Base-by-base conservation (phyloP, 2,797 vertebrate species). In the Picus viridis region DNA sequence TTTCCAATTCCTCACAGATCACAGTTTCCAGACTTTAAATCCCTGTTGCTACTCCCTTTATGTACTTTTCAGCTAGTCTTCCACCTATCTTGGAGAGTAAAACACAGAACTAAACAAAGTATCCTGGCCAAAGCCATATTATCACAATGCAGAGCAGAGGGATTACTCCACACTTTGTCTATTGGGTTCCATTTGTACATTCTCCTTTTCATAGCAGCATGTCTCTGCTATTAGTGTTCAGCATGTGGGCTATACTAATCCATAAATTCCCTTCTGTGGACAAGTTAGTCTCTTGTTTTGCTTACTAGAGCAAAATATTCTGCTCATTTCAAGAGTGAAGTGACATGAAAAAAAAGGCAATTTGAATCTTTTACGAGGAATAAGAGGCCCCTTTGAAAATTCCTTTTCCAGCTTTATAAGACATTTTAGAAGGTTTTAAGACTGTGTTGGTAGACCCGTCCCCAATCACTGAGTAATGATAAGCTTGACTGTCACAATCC, bases 121-220 rank as follows among this genome's bases (percentile, higher is more conserved):
- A 47, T 77, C 64, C 22, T 39, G 29, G 43, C 10, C 30, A 49
- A 89, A 90, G 30, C 18, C 12, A 68, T 77, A 24, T 9, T 43
- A 20, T 27, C 10, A 7, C 34, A 12, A 18, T 2, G 4, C 32
- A 64, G 49, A 62, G 30, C 2, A 4, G 20, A 68, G 10, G 12
- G 24, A 62, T 81, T 77, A 54, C 16, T 54, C 84, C 1, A 0
- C 1, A 0, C 61, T 89, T 75, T 43, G 13, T 6, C 45, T 61
- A 16, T 4, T 26, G 8, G 6, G 9, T 24, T 58, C 32, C 36
- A 16, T 49, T 91, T 41, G 43, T 54, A 20, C 0, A 0, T 68
- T 83, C 74, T 51, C 34, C 15, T 77, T 67, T 70, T 32, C 39
- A 54, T 3, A 39, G 56, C 58, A 39, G 15, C 15, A 9, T 24